Percentiles rank a stretch among this genome's conserved stretches.
phyloP scores from a whole-genome alignment of 2,113 vertebrate species.

The Ariopsis seemanni region DNA sequence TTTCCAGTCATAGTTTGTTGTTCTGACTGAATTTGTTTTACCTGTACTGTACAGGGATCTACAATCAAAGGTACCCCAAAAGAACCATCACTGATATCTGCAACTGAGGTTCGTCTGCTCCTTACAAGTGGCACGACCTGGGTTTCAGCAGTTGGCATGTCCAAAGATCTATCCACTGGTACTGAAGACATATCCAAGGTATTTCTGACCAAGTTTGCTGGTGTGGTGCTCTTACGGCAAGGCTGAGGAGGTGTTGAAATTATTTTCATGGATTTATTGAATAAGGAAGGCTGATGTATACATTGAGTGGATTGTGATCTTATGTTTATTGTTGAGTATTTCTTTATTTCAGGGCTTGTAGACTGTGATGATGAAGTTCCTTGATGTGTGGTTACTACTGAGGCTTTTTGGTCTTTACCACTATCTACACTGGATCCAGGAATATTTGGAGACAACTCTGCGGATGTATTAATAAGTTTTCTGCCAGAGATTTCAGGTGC shows the following conservation, averaged over 20 bases:
- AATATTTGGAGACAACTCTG: slow-evolving; percentile 43
- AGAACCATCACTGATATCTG: slow-evolving; percentile 50
- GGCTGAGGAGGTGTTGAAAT: slow-evolving; percentile 16
- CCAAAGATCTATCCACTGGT: not conserved
- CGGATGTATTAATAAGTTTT: slow-evolving; percentile 63
- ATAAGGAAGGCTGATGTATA: slow-evolving; percentile 24
- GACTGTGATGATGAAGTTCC: not conserved
- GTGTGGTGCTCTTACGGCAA: slow-evolving; percentile 53
- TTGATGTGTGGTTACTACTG: not conserved
- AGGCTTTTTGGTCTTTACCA: slow-evolving; percentile 9
- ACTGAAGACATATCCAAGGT: slow-evolving; percentile 69
- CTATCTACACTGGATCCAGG: not conserved
- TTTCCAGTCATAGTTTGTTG: not conserved
- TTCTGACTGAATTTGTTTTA: slow-evolving; percentile 30
- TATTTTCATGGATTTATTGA: slow-evolving; percentile 33
- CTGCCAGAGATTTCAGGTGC: slow-evolving; percentile 65
- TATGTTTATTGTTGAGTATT: slow-evolving; percentile 15
- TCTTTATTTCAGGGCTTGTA: slow-evolving; percentile 12
- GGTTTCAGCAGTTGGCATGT: slow-evolving; percentile 22
- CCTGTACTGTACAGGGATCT: slow-evolving; percentile 35
- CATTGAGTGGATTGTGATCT: slow-evolving; percentile 24
- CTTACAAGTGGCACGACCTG: slow-evolving; percentile 63
- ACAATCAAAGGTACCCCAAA: slow-evolving; percentile 61
- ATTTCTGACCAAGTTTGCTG: slow-evolving; percentile 66
- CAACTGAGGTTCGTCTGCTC: slow-evolving; percentile 42